Evolutionary conservation across 2,888 invertebrate genomes (phyloP), one percentile per base, ranked within the genome.

Genomic region (Uropetala carovei): DNA sequence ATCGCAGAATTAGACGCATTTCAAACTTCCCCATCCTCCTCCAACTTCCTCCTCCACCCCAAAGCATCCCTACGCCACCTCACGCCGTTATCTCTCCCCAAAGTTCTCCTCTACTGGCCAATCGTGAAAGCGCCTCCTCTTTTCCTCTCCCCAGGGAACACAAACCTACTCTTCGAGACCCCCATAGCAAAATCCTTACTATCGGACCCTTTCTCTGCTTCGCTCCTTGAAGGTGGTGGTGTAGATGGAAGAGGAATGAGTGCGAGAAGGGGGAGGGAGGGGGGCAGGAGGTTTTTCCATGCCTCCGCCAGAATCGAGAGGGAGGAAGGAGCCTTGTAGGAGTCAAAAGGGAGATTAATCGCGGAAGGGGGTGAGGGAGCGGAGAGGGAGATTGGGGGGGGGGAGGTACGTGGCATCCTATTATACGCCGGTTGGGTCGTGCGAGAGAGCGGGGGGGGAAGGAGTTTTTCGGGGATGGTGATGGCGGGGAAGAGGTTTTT

Each of bases 11-110:
- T 43, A 43, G 43, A 43, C 75, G 22, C 11, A 7, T 8, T 7
- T 27, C 75, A n/a, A n/a, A 75, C n/a, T 27, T 75, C 11, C n/a
- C n/a, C n/a, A 75, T 18, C 93, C 59, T 84, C 92, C 93, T 59
- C 85, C 43, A 83, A 84, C 92, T 75, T 82, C 68, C 92, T 92
- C 59, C 57, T 91, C 58, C 92, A 27, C 22, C 82, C 82, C 89
- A 16, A 84, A 58, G 56, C 57, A 60, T 84, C 92, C 43, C 30
- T 43, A 22, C 85, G 89, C 91, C 56, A 58, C 59, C 27, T 68
- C 84, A 57, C 91, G 64, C 91, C 83, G 22, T 11, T 75, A 89
- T 56, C 68, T 85, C 92, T 85, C 86, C 30, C 92, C 81, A 60
- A 27, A 68, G 75, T 59, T 92, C 89, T 57, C 92, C 89, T 57